A percentile compares a stretch with the other conserved stretches of the same genome.
These are phyloP conservation scores for Orthosia gothica DNA, from an alignment of 2,888 invertebrate species.

Conservation along the genomic window DNA sequence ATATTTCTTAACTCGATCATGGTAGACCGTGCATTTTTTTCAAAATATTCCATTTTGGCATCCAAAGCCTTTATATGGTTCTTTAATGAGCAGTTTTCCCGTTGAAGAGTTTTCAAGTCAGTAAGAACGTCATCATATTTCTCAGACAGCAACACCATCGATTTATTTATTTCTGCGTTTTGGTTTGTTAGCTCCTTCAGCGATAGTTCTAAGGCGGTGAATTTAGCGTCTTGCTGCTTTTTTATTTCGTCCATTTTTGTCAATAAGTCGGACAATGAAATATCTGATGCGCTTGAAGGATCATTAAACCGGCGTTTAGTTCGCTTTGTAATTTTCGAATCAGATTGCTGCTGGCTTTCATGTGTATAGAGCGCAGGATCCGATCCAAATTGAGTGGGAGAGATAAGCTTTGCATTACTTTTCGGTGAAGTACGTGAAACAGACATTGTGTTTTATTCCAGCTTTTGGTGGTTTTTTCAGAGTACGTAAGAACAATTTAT, in stretches of 20 bases:
- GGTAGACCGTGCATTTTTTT: too few species aligned
- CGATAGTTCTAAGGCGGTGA: constrained; percentile 5
- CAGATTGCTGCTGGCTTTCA: not conserved
- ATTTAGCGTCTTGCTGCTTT: constrained; percentile 23
- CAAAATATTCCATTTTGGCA: too few species aligned
- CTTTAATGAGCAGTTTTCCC: too few species aligned
- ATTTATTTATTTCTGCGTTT: too few species aligned
- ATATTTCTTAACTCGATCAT: too few species aligned
- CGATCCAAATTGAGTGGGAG: constrained; percentile 21
- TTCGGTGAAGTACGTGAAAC: constrained; percentile 19
- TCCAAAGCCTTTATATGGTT: too few species aligned
- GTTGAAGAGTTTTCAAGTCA: too few species aligned
- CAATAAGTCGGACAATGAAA: constrained; percentile 15
- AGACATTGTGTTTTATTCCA: constrained; percentile 6
- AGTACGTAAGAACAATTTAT: not conserved
- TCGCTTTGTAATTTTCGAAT: not conserved
- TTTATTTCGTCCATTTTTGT: constrained; percentile 17
- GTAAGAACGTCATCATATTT: too few species aligned
- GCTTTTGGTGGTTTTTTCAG: not conserved
- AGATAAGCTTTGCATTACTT: not conserved
- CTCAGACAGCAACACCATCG: too few species aligned
- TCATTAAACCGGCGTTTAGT: not conserved
- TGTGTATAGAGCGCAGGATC: constrained; percentile 12
- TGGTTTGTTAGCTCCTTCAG: constrained; percentile 12
- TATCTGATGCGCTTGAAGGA: too few species aligned